Evolutionary conservation across 2,888 invertebrate species (phyloP).

Genomic region (Nycteola revayana): DNA sequence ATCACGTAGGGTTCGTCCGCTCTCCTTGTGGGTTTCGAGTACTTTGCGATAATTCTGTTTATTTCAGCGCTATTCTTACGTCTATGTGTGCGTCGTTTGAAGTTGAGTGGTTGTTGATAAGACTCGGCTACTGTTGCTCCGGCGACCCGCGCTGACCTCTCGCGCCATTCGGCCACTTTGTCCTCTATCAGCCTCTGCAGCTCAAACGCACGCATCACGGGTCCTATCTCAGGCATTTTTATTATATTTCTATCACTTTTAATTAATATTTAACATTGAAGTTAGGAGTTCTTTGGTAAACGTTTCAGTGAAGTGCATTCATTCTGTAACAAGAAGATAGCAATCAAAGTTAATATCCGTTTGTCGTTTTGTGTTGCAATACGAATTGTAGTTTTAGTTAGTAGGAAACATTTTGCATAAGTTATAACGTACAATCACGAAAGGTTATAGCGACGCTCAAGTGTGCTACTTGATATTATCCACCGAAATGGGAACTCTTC

Average conservation of each 20-base stretch:
- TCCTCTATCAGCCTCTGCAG: constrained; percentile 75
- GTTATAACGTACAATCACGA: too few relatives aligned
- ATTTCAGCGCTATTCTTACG: constrained; percentile 79
- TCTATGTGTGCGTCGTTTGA: constrained; percentile 74
- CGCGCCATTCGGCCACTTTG: constrained; percentile 78
- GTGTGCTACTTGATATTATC: too few relatives aligned
- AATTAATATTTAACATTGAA: constrained; percentile 23
- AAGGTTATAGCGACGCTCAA: too few relatives aligned
- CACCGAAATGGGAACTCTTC: too few relatives aligned
- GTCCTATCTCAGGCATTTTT: constrained; percentile 74
- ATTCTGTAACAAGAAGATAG: constrained; percentile 27
- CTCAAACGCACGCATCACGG: constrained; percentile 77
- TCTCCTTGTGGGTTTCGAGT: constrained; percentile 69
- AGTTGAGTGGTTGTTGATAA: constrained; percentile 78
- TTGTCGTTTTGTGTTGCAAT: constrained; percentile 1
- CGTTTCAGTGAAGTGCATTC: constrained; percentile 8
- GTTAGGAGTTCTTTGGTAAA: constrained; percentile 34
- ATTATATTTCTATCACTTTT: constrained; percentile 22
- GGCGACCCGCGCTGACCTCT: constrained; percentile 76
- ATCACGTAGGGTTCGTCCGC: constrained; percentile 55
- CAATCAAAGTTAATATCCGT: constrained; percentile 11
- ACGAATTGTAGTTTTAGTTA: too few relatives aligned
- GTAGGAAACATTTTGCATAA: too few relatives aligned
- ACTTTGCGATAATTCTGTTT: constrained; percentile 80
- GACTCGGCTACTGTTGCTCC: constrained; percentile 69